Conservation (phyloP, 2,797 vertebrate genomes). For the Cossypha caffra region DNA sequence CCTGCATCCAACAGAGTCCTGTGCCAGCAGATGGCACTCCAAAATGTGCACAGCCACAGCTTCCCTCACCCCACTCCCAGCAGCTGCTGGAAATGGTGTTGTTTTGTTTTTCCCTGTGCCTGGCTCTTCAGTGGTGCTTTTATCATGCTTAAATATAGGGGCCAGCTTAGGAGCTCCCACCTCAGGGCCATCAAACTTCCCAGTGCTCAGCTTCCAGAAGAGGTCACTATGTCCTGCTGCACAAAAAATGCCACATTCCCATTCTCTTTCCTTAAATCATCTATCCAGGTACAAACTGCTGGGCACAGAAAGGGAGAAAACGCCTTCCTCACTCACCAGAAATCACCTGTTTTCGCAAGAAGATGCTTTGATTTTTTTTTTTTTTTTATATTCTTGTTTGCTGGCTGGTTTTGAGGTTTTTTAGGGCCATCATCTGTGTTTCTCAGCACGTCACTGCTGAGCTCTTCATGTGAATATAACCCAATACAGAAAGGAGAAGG, state of each 20-base stretch:
- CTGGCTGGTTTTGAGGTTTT: rapidly evolving
- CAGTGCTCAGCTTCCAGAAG: neutral
- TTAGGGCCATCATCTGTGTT: neutral
- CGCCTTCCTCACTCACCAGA: neutral
- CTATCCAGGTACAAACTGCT: neutral
- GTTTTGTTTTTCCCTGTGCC: neutral
- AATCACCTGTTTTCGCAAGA: neutral
- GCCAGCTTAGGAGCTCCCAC: neutral
- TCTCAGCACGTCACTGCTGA: neutral
- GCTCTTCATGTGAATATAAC: neutral
- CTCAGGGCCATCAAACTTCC: neutral
- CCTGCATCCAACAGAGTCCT: neutral
- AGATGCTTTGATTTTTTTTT: neutral
- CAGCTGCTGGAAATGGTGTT: neutral
- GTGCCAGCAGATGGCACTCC: slow-evolving; percentile 59
- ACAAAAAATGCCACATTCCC: neutral
- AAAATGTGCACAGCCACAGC: neutral
- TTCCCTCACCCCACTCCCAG: neutral
- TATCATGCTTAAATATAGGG: neutral
- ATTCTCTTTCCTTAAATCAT: neutral
- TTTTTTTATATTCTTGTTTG: neutral
- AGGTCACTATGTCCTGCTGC: neutral
- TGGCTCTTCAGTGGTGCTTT: neutral
- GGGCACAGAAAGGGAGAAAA: neutral
- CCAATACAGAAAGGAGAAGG: neutral